Evolutionary conservation across 2,888 invertebrate genomes (phyloP).

Genomic region (Lobophora halterata): DNA sequence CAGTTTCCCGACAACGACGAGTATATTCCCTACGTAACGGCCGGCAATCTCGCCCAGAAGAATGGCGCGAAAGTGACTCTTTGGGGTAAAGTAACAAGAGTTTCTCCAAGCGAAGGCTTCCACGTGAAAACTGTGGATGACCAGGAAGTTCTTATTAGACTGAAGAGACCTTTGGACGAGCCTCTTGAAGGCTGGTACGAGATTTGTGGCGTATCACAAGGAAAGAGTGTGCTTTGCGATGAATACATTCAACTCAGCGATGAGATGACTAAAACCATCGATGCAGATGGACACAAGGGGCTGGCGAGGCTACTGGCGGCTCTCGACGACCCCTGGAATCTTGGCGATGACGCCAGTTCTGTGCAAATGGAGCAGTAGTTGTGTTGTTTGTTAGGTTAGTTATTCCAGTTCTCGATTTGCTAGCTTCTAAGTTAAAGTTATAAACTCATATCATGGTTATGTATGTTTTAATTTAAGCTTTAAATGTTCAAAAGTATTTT

Average conservation of each 20-base stretch:
- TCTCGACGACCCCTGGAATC: constrained; percentile 74
- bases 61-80: constrained; percentile 72
- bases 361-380: constrained; percentile 67
- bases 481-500: no score
- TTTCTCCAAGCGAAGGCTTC: constrained; percentile 68
- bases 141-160: constrained; percentile 64
- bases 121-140: constrained; percentile 72
- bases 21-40: constrained; percentile 71
- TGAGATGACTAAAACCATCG: constrained; percentile 64
- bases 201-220: constrained; percentile 69
- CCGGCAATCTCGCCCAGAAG: constrained; percentile 64
- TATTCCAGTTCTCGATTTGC: no score
- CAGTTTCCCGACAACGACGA: constrained; percentile 75
- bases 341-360: constrained; percentile 59
- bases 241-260: constrained; percentile 66
- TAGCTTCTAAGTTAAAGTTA: no score
- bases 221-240: constrained; percentile 67
- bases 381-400: no score
- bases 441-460: no score
- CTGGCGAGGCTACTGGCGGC: constrained; percentile 63
- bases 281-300: constrained; percentile 67
- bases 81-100: constrained; percentile 74
- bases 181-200: constrained; percentile 75
- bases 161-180: constrained; percentile 62
- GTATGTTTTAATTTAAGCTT: no score